Conservation (phyloP, 2,797 vertebrate genomes). For the Pampus argenteus region DNA sequence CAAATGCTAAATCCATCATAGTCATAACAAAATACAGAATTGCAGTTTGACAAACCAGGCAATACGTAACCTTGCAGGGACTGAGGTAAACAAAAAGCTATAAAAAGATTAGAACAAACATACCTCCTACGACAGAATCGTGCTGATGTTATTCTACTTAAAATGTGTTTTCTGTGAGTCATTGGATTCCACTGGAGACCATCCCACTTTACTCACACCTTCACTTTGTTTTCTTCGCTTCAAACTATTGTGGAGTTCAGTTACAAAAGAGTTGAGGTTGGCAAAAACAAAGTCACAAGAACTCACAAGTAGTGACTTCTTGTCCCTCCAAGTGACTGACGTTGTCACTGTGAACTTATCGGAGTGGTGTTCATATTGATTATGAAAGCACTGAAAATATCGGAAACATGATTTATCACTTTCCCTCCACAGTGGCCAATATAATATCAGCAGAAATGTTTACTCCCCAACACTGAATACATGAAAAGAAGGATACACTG, state of each 20-base stretch:
- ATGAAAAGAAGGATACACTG: neutral
- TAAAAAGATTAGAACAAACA: constrained; percentile 25
- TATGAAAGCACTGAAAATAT: constrained; percentile 22
- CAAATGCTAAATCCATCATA: constrained; percentile 38
- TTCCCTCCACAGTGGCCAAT: no score
- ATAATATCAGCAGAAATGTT: no score
- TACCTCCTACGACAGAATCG: constrained; percentile 17
- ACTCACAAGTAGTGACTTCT: neutral
- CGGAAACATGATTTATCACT: constrained; percentile 1
- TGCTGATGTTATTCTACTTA: constrained; percentile 8
- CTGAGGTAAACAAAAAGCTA: constrained; percentile 10
- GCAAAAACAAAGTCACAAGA: constrained; percentile 10
- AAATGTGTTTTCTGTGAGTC: constrained; percentile 29
- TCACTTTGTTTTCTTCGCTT: constrained; percentile 24
- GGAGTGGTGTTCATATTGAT: constrained; percentile 5
- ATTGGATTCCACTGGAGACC: constrained; percentile 26
- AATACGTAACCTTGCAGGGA: neutral
- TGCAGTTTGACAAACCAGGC: constrained; percentile 2
- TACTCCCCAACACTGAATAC: no score
- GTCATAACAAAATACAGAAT: neutral
- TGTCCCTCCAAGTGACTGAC: constrained; percentile 11
- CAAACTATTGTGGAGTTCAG: neutral
- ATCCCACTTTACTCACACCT: constrained; percentile 9
- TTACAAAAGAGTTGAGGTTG: neutral
- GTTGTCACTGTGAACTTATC: constrained; percentile 13